Base-by-base conservation (phyloP, 1,140 invertebrate genomes). In the Coptotermes formosanus region DNA sequence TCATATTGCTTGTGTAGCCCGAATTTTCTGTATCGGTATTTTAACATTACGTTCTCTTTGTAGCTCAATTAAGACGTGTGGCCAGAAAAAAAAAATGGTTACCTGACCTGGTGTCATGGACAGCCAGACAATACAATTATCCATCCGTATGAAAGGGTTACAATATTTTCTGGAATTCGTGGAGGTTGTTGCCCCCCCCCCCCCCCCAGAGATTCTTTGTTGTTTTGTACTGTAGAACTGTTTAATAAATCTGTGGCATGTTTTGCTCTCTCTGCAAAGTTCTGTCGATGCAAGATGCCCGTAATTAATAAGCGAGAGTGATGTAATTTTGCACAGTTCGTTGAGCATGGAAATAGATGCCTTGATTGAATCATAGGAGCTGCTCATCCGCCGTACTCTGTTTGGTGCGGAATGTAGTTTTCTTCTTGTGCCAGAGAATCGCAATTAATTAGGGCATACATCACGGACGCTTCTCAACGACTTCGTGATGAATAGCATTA, bases 261-360 rank as follows among this genome's bases (percentile, higher is more conserved):
- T 75, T 75, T 6, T 75, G 25, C 14, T 30, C 25, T 30, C 25
- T 14, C 4, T 75, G 30, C 64, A 75, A 75, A 75, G 25, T 75
- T 75, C 7, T 75, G 7, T 30, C 64, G 25, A 30, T 9, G 64
- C n/a, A 30, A 75, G 64, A 75, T 14, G 64, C n/a, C 64, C 9
- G 64, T 75, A 75, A 75, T 75, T 75, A 75, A 75, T 75, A 75
- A n/a, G 25, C 64, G n/a, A 75, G 64, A n/a, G 25, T 30, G 64
- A 30, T 64, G 59, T 23, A 64, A 64, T 64, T 64, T 64, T 64
- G 21, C 59, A 64, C 21, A 16, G 19, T 30, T 75, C 25, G 25
- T 30, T 75, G 64, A 30, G 64, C 64, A 30, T 30, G 64, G 64
- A 75, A 75, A 75, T 75, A 75, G 64, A 30, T 30, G 11, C 64